Base-by-base conservation (phyloP, 2,888 invertebrate species). In the Drosophila pegasa region DNA sequence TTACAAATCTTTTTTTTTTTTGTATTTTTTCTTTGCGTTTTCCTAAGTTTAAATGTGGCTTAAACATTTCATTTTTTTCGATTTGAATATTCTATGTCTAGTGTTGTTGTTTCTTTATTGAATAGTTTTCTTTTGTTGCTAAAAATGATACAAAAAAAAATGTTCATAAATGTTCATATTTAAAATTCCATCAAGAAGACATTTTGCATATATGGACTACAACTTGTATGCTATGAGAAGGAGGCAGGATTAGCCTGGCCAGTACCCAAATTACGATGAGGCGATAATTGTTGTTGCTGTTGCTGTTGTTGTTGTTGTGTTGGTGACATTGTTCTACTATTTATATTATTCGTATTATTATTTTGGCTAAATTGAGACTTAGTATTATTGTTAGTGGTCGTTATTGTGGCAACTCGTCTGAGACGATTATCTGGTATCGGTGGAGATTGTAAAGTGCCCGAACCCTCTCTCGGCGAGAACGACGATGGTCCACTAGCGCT, bases 361-460 rank as follows among this genome's bases (percentile, higher is more conserved):
- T 71, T 85, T 85, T 88, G 85, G 85, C 85, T 77, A 69, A 75
- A 55, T 72, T 85, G 85, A 73, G 89, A 77, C 75, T 85, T 85
- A 82, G 70, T 72, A 56, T 87, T 85, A 75, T 86, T 48, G 31
- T 48, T 86, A 69, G 80, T 80, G 68, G 89, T 85, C 73, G 87
- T 71, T 64, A 85, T 77, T 45, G 89, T 88, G 75, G 85, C 85
- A 67, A 88, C 85, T 60, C 85, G 87, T 87, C 85, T 85, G 33
- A 85, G 86, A 68, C 85, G 85, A 85, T 85, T 88, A 79, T 85
- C 87, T 62, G 89, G 85, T 85, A 85, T 88, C 75, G 85, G 85
- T 75, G 85, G 85, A 73, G 85, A 85, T 62, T 88, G 89, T 60
- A 88, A 43, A 38, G 85, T 85, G 35, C 82, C 80, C 63, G 82